A percentile compares a stretch with the other conserved stretches of the same genome.
Conservation (phyloP, 2,113 vertebrate genomes). For the Emydocephalus ijimae region DNA sequence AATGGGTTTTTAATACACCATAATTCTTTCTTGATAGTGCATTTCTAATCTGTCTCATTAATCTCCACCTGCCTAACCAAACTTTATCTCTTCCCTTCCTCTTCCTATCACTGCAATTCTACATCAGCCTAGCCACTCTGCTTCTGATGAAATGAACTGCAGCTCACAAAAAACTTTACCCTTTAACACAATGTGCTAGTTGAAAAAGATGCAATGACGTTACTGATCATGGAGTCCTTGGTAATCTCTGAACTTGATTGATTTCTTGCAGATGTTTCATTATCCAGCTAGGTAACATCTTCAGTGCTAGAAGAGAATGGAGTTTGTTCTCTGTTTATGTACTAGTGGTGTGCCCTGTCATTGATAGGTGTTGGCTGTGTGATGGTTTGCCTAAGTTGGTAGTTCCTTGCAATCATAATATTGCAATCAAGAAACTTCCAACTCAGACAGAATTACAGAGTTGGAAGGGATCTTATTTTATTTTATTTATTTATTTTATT, state of each 20-base stretch:
- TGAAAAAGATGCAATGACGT: background rate
- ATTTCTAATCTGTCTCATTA: background rate
- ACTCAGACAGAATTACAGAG: too few relatives aligned
- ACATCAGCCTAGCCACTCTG: background rate
- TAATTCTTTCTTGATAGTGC: background rate
- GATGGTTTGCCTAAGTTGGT: too few relatives aligned
- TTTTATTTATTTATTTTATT: too few relatives aligned
- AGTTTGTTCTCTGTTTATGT: too few relatives aligned
- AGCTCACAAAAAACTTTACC: background rate
- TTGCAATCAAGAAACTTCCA: too few relatives aligned
- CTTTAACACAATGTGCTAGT: background rate
- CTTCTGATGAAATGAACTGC: background rate
- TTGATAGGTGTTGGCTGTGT: too few relatives aligned
- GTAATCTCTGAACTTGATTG: background rate
- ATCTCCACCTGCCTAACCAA: background rate
- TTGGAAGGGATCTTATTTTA: too few relatives aligned
- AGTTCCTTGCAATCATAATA: too few relatives aligned
- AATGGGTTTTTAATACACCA: background rate
- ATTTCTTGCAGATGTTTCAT: too few relatives aligned
- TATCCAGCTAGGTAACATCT: too few relatives aligned
- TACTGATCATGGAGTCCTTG: background rate
- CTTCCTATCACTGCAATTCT: background rate
- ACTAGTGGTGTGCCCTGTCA: too few relatives aligned
- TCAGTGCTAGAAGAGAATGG: too few relatives aligned
- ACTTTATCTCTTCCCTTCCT: background rate